Evolutionary conservation across 2,888 invertebrate genomes (phyloP).

Genomic region (Phyllotreta cruciferae): DNA sequence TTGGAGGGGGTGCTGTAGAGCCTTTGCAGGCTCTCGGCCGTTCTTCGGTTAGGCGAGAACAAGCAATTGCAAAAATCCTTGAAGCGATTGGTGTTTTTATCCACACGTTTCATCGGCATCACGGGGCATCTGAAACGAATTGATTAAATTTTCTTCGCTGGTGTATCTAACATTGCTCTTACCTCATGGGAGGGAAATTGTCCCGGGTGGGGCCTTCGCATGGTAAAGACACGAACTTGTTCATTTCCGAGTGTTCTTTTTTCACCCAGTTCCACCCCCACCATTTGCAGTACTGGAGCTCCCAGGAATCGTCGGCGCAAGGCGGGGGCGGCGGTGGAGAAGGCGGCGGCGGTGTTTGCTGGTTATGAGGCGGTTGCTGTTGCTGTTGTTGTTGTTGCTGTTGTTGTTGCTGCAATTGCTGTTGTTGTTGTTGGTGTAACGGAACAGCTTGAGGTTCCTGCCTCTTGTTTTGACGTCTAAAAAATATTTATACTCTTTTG

Average conservation of each 20-base stretch:
- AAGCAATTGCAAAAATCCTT: slow-evolving; percentile 41
- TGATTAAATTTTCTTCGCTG: not conserved
- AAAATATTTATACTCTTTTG: too few relatives aligned
- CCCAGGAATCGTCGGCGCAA: slow-evolving; percentile 44
- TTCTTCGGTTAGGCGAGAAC: slow-evolving; percentile 30
- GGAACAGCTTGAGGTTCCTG: too few relatives aligned
- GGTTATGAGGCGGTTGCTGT: too few relatives aligned
- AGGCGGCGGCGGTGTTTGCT: too few relatives aligned
- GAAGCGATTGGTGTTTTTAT: slow-evolving; percentile 34
- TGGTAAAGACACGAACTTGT: not conserved
- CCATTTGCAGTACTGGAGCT: slow-evolving; percentile 48
- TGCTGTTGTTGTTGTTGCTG: too few relatives aligned
- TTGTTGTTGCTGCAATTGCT: too few relatives aligned
- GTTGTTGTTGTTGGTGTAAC: too few relatives aligned
- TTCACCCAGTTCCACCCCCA: slow-evolving; percentile 50
- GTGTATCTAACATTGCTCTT: too few relatives aligned
- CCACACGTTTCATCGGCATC: slow-evolving; percentile 10
- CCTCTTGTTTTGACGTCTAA: too few relatives aligned
- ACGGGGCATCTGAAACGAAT: too few relatives aligned
- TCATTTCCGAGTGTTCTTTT: slow-evolving; percentile 28
- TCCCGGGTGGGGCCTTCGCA: not conserved
- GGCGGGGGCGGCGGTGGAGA: slow-evolving; percentile 40
- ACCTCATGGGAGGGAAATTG: not conserved
- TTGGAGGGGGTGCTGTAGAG: slow-evolving; percentile 43
- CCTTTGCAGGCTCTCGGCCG: slow-evolving; percentile 30